Percentiles rank a stretch among this genome's conserved stretches.
phyloP scores from a whole-genome alignment of 1,140 invertebrate genomes.

The Gonioctena quinquepunctata region DNA sequence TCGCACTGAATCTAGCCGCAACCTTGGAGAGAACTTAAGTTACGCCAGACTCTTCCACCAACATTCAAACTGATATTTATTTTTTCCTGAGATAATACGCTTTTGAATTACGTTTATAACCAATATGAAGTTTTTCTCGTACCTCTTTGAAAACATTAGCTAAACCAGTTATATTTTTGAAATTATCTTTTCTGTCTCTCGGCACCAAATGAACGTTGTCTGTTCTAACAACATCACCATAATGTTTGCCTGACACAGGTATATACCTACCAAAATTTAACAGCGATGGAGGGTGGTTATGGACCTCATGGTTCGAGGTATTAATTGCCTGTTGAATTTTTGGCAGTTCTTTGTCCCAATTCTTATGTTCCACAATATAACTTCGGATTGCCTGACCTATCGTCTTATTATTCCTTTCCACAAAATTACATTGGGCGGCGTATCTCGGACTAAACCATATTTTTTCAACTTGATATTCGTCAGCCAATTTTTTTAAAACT shows the following conservation, averaged over 20 bases:
- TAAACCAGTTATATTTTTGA: not conserved
- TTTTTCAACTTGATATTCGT: conserved; percentile 13
- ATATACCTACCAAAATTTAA: not conserved
- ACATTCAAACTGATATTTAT: too few relatives aligned
- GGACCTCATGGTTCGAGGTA: conserved; percentile 18
- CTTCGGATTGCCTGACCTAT: conserved; percentile 22
- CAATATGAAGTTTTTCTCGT: conserved; percentile 9
- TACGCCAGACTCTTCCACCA: conserved; percentile 24
- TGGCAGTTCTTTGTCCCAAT: conserved; percentile 21
- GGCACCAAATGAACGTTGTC: conserved; percentile 8
- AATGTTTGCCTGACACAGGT: conserved; percentile 14
- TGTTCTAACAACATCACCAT: conserved; percentile 6
- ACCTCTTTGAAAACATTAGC: conserved; percentile 13
- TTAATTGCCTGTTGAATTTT: conserved; percentile 20
- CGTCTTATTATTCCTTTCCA: conserved; percentile 25
- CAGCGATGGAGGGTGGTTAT: conserved; percentile 6
- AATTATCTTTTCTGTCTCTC: conserved; percentile 19
- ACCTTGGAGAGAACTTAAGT: conserved; percentile 26
- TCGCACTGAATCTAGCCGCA: conserved; percentile 16
- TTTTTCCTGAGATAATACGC: not conserved
- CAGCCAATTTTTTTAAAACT: conserved; percentile 3
- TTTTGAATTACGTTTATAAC: conserved; percentile 16
- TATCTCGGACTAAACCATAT: conserved; percentile 19
- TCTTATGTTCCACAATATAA: conserved; percentile 20
- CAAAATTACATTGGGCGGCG: conserved; percentile 21